Evolutionary conservation across 1,140 invertebrate genomes (phyloP).

Genomic region (Uloborus diversus): DNA sequence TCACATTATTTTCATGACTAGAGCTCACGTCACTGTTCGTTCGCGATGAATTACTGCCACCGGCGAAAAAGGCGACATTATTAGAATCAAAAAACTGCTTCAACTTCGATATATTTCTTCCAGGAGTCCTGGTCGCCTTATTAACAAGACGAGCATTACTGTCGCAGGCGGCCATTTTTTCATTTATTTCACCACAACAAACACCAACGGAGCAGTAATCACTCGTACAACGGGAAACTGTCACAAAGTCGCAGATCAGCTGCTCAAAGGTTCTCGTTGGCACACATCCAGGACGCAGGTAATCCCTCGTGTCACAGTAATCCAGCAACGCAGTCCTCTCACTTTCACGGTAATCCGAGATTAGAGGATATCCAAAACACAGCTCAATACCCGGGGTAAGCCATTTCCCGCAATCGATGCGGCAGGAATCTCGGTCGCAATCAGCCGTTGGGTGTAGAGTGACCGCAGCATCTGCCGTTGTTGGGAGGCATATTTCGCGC

Average conservation of each 20-base stretch:
- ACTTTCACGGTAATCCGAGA: conserved; percentile 1
- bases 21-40: neutral
- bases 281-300: neutral
- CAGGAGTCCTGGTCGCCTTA: conserved; percentile 13
- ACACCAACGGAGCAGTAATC: neutral
- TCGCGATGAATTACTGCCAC: too few species aligned
- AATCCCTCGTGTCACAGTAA: conserved; percentile 24
- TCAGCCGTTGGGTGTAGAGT: neutral
- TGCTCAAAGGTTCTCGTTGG: neutral
- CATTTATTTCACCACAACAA: neutral
- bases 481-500: conserved; percentile 18
- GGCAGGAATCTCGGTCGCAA: neutral
- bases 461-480: conserved; percentile 15
- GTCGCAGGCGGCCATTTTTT: conserved; percentile 15
- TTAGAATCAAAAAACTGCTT: conserved; percentile 32
- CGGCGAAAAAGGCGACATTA: too few species aligned
- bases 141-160: neutral
- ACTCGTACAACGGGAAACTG: neutral
- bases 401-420: neutral
- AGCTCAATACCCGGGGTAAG: neutral
- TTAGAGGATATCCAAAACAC: neutral
- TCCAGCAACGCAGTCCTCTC: neutral
- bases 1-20: too few species aligned
- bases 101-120: conserved; percentile 36
- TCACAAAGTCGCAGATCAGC: neutral